phyloP scores from a whole-genome alignment of 2,113 vertebrate species.

The Collichthys lucidus region DNA sequence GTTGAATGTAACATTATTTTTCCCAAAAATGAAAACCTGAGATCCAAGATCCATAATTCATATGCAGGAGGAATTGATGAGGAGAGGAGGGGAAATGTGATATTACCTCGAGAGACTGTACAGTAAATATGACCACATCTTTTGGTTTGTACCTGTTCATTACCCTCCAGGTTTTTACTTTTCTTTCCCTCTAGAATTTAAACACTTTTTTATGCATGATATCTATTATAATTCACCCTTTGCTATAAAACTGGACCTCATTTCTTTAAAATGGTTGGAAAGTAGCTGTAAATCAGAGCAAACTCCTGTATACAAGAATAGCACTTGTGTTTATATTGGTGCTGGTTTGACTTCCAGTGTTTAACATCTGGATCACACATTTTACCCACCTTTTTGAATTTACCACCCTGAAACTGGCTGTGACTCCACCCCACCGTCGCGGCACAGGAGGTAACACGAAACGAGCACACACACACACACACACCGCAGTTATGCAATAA shows the following conservation, averaged over 20 bases:
- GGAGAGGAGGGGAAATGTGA: background rate
- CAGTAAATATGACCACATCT: background rate
- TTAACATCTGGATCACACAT: conserved; percentile 63
- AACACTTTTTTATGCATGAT: background rate
- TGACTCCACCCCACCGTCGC: background rate
- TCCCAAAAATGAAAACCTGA: background rate
- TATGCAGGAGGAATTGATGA: background rate
- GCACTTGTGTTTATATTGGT: conserved; percentile 21
- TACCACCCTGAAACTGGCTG: conserved; percentile 21
- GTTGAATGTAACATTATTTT: background rate
- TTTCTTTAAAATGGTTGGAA: background rate
- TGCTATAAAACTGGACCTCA: background rate
- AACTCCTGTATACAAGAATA: background rate
- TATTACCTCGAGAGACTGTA: background rate
- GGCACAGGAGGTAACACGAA: conserved; percentile 14
- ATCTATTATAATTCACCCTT: background rate
- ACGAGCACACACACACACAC: conserved; percentile 13
- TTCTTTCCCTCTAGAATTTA: background rate
- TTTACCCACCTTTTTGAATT: conserved; percentile 46
- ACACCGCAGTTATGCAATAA: conserved; percentile 60
- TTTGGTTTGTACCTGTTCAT: background rate
- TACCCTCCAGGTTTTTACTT: background rate
- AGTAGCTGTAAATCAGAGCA: background rate
- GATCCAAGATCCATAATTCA: conserved; percentile 2
- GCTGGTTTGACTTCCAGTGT: background rate